Evolutionary conservation across 2,797 vertebrate species (phyloP), one percentile per base, ranked within the genome.

Genomic region (Acanthurus leucopareius): DNA sequence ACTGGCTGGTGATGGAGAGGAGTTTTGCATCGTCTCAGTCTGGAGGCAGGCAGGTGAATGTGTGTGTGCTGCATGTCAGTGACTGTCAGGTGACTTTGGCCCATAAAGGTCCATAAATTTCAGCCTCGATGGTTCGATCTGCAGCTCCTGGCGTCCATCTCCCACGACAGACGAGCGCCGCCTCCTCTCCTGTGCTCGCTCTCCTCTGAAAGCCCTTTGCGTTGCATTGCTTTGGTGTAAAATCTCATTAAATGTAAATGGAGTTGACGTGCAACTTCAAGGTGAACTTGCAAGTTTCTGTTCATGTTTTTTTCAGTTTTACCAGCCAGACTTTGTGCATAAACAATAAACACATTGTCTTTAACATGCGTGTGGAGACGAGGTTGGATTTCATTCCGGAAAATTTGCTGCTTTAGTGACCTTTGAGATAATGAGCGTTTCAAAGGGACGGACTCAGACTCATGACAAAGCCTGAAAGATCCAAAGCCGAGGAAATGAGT

Each of bases 381-480:
- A 81, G 48, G 14, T 22, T 15, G 67, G 63, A 56, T 59, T 53
- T 72, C 3, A 49, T 54, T 60, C 38, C 20, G 49, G 64, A 78
- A 73, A 62, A 65, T 86, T 91, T 84, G 81, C 84, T 71, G 86
- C 88, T 84, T 80, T 35, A 54, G 45, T 74, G 75, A 80, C 61
- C 85, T 91, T 83, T 77, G 80, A 64, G 88, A 88, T 92, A 80
- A 85, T 66, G 84, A 87, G 73, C 38, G 22, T 85, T 89, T 87
- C 56, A 83, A 74, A 80, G 61, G 54, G 66, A 67, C 61, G 25
- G 73, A 83, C 76, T 79, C 69, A 79, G 84, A 77, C 49, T 72
- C 7, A 69, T 49, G 86, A 86, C 80, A 59, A 63, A 73, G 68
- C 64, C 59, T 1, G 15, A 56, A 73, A 64, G 66, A 79, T 32